Evolutionary conservation across 92 coral and sea anemone species (phyloP).

Genomic region (Pocillopora grandis): DNA sequence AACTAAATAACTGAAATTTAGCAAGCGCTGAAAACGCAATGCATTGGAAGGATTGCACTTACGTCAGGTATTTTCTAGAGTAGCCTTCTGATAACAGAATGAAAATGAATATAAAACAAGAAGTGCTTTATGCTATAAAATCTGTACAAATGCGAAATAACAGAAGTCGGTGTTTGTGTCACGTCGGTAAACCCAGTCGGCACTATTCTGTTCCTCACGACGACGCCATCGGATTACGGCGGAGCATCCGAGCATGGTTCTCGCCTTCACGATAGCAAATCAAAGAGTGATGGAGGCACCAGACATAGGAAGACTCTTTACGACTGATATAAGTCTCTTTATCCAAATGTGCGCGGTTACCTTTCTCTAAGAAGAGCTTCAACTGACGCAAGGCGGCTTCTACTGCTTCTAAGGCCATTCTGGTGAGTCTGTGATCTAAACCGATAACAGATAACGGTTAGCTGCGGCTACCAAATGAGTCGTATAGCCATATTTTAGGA

Average conservation of each 20-base stretch:
- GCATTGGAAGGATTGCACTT: not conserved
- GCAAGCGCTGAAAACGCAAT: not conserved
- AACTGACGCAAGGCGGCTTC: not conserved
- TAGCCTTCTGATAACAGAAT: too few species aligned
- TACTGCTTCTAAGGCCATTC: not conserved
- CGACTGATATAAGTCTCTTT: not conserved
- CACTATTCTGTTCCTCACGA: conserved; percentile 3
- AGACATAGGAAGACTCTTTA: not conserved
- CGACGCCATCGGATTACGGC: not conserved
- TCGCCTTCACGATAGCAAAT: not conserved
- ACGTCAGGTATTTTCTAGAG: too few species aligned
- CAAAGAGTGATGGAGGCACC: not conserved
- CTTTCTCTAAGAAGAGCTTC: not conserved
- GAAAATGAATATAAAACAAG: too few species aligned
- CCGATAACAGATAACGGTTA: not conserved
- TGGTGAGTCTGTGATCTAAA: conserved; percentile 9
- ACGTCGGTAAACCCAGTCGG: conserved; percentile 9
- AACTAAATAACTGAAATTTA: not conserved
- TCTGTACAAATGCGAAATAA: not conserved
- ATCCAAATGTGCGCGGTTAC: not conserved
- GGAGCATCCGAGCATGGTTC: not conserved
- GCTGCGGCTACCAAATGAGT: too few species aligned
- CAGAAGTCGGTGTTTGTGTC: not conserved
- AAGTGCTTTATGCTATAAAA: not conserved
- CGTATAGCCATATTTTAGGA: too few species aligned